Evolutionary conservation across 2,888 invertebrate genomes (phyloP).

Genomic region (Stenolophus ochropezus): DNA sequence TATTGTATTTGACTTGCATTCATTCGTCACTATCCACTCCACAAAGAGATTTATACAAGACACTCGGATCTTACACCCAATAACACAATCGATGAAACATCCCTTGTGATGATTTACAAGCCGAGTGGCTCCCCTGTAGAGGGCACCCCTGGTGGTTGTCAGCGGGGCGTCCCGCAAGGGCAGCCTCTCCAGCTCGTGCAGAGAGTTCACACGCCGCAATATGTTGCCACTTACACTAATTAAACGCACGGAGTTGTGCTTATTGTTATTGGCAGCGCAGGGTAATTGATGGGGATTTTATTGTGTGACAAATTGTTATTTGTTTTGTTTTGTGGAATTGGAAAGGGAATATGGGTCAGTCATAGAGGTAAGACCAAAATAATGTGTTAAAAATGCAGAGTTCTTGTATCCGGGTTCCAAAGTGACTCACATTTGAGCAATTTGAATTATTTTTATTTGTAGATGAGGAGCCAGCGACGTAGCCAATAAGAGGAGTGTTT

Average conservation of each 20-base stretch:
- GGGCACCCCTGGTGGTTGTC: background rate
- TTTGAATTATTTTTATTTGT: no score
- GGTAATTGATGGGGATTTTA: background rate
- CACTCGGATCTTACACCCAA: background rate
- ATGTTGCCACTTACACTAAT: conserved; percentile 36
- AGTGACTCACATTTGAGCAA: no score
- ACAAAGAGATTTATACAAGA: background rate
- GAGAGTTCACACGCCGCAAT: conserved; percentile 29
- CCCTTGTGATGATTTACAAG: background rate
- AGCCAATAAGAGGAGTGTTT: no score
- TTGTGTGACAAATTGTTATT: background rate
- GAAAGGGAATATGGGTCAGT: no score
- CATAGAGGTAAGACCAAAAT: no score
- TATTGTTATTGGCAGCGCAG: background rate
- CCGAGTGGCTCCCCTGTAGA: background rate
- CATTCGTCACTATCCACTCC: background rate
- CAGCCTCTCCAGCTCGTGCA: background rate
- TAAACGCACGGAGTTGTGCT: background rate
- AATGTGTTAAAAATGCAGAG: no score
- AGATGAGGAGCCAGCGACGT: no score
- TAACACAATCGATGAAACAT: background rate
- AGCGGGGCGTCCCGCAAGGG: background rate
- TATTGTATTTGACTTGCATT: background rate
- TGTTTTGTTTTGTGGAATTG: no score
- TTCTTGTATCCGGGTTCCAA: no score